A percentile compares a stretch with the other conserved stretches of the same genome.
Conservation (phyloP, 2,888 invertebrate genomes). For the Pterostichus niger region DNA sequence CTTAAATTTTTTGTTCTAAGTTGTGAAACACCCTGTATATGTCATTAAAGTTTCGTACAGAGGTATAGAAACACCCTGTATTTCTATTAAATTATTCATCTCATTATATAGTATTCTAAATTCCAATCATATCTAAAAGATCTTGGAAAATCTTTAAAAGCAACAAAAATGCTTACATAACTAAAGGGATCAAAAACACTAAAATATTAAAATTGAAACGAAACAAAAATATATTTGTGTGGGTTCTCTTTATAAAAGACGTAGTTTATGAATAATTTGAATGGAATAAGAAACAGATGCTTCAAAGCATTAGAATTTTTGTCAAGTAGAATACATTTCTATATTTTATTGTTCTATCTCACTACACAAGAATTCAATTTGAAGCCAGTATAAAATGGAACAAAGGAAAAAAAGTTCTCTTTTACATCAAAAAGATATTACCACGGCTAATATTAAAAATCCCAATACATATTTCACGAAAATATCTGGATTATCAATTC, state of each 20-base stretch:
- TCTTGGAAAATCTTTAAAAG: background rate
- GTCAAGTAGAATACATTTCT: conserved; percentile 57
- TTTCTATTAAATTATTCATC: no score
- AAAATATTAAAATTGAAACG: conserved; percentile 41
- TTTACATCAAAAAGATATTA: conserved; percentile 53
- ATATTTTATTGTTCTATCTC: conserved; percentile 57
- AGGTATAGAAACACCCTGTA: no score
- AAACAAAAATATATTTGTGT: background rate
- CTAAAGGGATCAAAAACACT: conserved; percentile 15
- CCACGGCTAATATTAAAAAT: conserved; percentile 44
- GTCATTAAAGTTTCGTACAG: no score
- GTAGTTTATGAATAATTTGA: conserved; percentile 54
- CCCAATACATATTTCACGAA: conserved; percentile 25
- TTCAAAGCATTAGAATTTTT: conserved; percentile 47
- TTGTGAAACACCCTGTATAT: no score
- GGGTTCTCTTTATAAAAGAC: conserved; percentile 27
- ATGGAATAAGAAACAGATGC: conserved; percentile 44
- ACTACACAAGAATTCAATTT: conserved; percentile 60
- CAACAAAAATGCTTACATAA: background rate
- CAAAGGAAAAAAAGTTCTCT: conserved; percentile 20
- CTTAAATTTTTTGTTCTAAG: no score
- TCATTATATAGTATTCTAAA: no score
- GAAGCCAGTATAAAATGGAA: conserved; percentile 11
- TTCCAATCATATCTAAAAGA: no score
- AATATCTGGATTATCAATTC: conserved; percentile 32